These are phyloP conservation scores for human DNA, from an alignment of 2,113 vertebrate genomes.

Conservation along the genomic window GRCh38 chrX:52908501-52909000, in stretches of 20 bases:
- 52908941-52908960: background rate
- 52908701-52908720: background rate
- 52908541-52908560: background rate
- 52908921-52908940: background rate
- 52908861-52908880: background rate
- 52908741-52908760: background rate
- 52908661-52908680: background rate
- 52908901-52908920: background rate
- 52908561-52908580: background rate
- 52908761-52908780: background rate
- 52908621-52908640: background rate
- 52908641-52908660: background rate
- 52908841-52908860: background rate
- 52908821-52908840: background rate
- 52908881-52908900: background rate
- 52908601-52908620: background rate
- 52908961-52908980: background rate
- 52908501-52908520: background rate
- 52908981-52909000: background rate
- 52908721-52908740: background rate
- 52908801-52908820: background rate
- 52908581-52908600: background rate
- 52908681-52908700: background rate
- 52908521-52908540: background rate
- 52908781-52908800: background rate